A percentile compares a stretch with the other conserved stretches of the same genome.
Evolutionary conservation across 1,140 invertebrate genomes (phyloP).

Genomic region (Anagrus nilaparvatae): DNA sequence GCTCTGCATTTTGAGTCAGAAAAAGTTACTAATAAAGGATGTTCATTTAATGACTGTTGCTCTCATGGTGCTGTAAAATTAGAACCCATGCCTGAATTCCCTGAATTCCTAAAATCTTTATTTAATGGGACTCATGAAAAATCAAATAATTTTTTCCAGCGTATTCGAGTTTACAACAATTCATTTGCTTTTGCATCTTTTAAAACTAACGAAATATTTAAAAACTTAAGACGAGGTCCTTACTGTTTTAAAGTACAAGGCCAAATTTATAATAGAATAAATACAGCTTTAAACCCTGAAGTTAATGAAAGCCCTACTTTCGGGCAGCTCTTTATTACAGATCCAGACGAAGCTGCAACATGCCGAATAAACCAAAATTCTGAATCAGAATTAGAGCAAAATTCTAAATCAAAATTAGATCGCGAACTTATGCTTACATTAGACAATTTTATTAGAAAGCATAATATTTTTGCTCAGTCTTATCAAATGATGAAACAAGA

Average conservation of each 20-base stretch:
- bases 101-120: background rate
- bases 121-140: background rate
- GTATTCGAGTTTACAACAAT: conserved; percentile 1
- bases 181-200: background rate
- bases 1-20: conserved; percentile 2
- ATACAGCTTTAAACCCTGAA: conserved; percentile 2
- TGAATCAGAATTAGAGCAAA: too few species aligned
- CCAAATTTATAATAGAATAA: background rate
- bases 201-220: background rate
- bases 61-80: conserved; percentile 3
- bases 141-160: conserved; percentile 1
- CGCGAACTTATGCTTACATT: conserved; percentile 1
- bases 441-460: conserved; percentile 6
- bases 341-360: conserved; percentile 10
- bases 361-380: conserved; percentile 4
- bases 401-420: conserved; percentile 3
- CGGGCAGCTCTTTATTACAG: conserved; percentile 12
- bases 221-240: background rate
- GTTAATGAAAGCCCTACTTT: conserved; percentile 1
- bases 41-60: conserved; percentile 4
- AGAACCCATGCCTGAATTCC: background rate
- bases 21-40: conserved; percentile 8
- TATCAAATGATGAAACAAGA: conserved; percentile 11
- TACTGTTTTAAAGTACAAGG: conserved; percentile 4
- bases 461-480: conserved; percentile 11